Evolutionary conservation across 2,113 vertebrate species (phyloP), one percentile per base, ranked within the genome.

Genomic region (Aegotheles bennettii): DNA sequence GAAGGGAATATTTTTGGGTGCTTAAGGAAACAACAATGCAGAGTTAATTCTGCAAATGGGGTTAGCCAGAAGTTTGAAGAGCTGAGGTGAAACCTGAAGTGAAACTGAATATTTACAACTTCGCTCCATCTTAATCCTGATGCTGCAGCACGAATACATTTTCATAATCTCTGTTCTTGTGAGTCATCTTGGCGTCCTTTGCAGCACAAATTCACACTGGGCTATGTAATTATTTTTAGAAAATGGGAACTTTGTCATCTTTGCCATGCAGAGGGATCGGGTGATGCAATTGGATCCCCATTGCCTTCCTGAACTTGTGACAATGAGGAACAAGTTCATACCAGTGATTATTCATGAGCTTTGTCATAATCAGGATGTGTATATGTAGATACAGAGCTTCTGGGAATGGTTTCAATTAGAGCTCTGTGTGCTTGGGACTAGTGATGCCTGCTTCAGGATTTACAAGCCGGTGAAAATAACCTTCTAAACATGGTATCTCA

Each of bases 331-430:
- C 93, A 94, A 95, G 95, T 94, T 89, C 70, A 85, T 84, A 91
- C 65, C 48, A 28, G 48, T 84, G 97, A 96, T 98, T 98, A 97
- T 97, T 97, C 96, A 97, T 89, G 94, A 97, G 93, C 69, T 84
- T 75, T 86, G 26, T 48, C 79, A 83, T 96, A 96, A 97, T 97
- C 96, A 97, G 95, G 80, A 83, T 95, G 85, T 97, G 96, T 95
- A 94, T 96, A 87, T 93, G 92, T 95, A 96, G 95, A 97, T 95
- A 97, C 76, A 79, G 60, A 74, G 77, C 59, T 92, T 13, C 74
- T 57, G 90, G 87, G 81, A 95, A 95, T 1, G 0, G 47, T 94
- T 96, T 97, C 96, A 95, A 86, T 97, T 95, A 94, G 68, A 96
- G 80, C 89, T 90, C 67, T 95, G 81, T 76, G 75, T 81, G 15